These are phyloP conservation scores for Alloscopus bannaensis DNA, from an alignment of 2,888 invertebrate genomes.

Conservation along the genomic window DNA sequence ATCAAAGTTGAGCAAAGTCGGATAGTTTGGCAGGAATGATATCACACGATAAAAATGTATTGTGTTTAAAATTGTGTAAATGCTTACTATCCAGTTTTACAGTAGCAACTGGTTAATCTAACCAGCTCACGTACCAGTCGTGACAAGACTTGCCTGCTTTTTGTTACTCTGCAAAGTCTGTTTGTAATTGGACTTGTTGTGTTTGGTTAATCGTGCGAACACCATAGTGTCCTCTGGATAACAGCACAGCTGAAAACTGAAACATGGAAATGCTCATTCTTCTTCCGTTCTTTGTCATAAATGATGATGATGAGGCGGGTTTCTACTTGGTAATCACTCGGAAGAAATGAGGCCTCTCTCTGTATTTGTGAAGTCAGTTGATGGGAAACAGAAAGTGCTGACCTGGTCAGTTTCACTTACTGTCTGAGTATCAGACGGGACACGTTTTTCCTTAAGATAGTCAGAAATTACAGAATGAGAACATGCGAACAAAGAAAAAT, in stretches of 20 bases:
- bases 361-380: background rate
- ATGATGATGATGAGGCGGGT: constrained; percentile 18
- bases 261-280: constrained; percentile 19
- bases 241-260: constrained; percentile 9
- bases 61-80: too few species aligned
- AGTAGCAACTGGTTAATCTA: too few species aligned
- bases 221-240: background rate
- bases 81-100: too few species aligned
- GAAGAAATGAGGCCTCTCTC: background rate
- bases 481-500: too few species aligned
- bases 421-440: background rate
- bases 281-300: background rate
- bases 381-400: constrained; percentile 9
- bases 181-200: constrained; percentile 22
- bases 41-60: too few species aligned
- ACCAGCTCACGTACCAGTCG: too few species aligned
- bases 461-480: too few species aligned
- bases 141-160: constrained; percentile 9
- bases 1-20: too few species aligned
- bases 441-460: too few species aligned
- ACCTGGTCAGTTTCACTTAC: constrained; percentile 20
- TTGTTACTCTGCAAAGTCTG: constrained; percentile 22
- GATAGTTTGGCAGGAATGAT: too few species aligned
- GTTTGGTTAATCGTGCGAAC: constrained; percentile 12
- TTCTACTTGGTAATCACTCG: constrained; percentile 7